phyloP scores from a whole-genome alignment of 2,113 vertebrate genomes.

The Sander lucioperca region DNA sequence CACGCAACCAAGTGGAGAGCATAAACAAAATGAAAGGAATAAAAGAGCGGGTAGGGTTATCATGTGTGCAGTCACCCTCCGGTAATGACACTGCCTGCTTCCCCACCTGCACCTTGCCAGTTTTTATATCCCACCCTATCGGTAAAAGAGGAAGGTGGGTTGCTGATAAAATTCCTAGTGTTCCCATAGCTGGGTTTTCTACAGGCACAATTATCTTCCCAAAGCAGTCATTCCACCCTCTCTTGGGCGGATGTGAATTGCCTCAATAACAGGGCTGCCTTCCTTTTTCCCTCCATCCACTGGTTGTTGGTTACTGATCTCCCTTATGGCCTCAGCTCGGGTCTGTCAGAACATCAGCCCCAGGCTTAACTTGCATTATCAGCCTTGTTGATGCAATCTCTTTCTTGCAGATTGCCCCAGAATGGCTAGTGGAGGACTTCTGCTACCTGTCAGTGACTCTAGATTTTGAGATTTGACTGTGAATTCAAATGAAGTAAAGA shows the following conservation, averaged over 20 bases:
- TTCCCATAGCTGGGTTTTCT: conserved; percentile 71
- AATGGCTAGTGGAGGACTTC: conserved; percentile 56
- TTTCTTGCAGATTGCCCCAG: conserved; percentile 58
- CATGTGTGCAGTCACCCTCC: conserved; percentile 50
- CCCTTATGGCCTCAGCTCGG: conserved; percentile 23
- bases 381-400: conserved; percentile 72
- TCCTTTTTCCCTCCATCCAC: conserved; percentile 5
- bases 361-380: conserved; percentile 71
- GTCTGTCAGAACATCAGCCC: conserved; percentile 63
- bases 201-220: conserved; percentile 76
- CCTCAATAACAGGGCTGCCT: conserved; percentile 54
- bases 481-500: conserved; percentile 23
- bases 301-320: conserved; percentile 50
- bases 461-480: conserved; percentile 59
- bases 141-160: conserved; percentile 58
- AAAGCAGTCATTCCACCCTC: conserved; percentile 71
- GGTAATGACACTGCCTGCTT: conserved; percentile 70
- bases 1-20: conserved; percentile 64
- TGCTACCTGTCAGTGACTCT: conserved; percentile 37
- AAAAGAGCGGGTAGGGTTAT: conserved; percentile 66
- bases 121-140: conserved; percentile 68
- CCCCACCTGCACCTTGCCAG: conserved; percentile 72
- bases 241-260: conserved; percentile 59
- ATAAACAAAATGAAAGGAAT: conserved; percentile 74
- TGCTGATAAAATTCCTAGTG: conserved; percentile 72